phyloP scores from a whole-genome alignment of 2,888 invertebrate species.

The Latrodectus elegans region DNA sequence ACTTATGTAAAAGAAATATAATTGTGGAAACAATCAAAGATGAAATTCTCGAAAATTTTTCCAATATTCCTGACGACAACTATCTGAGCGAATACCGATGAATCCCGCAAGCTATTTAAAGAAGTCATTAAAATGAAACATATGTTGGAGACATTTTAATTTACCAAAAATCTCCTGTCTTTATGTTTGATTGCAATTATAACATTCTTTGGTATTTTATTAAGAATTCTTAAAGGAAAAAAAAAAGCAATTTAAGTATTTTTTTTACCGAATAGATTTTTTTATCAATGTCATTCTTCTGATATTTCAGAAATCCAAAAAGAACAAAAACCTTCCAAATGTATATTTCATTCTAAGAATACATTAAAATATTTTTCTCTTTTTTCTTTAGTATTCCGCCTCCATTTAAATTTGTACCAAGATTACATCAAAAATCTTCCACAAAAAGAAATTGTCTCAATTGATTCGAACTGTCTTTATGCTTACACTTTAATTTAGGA shows the following conservation, averaged over 20 bases:
- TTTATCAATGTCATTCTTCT: slow-evolving; percentile 24
- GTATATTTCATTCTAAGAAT: not conserved
- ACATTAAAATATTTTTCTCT: slow-evolving; percentile 3
- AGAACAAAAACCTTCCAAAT: not conserved
- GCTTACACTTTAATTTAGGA: not conserved
- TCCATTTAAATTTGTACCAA: slow-evolving; percentile 58
- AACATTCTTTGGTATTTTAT: slow-evolving; percentile 18
- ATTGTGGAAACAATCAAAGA: too few species aligned
- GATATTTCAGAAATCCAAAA: slow-evolving; percentile 16
- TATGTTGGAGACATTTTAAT: slow-evolving; percentile 49
- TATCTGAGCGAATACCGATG: not conserved
- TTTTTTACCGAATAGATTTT: not conserved
- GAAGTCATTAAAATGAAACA: slow-evolving; percentile 22
- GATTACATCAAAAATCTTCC: slow-evolving; percentile 14
- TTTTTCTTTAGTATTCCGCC: slow-evolving; percentile 20
- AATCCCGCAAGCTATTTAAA: not conserved
- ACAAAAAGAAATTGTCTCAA: slow-evolving; percentile 26
- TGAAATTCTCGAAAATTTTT: not conserved
- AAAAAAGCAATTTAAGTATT: slow-evolving; percentile 13
- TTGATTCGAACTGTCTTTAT: slow-evolving; percentile 16
- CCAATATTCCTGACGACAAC: not conserved
- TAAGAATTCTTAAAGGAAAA: slow-evolving; percentile 21
- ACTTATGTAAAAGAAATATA: too few species aligned
- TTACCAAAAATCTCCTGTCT: slow-evolving; percentile 18
- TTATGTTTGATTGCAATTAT: slow-evolving; percentile 27